Percentiles rank a stretch among this genome's conserved stretches.
These are phyloP conservation scores for Psittacus erithacus DNA, from an alignment of 2,113 vertebrate genomes.

Conservation along the genomic window DNA sequence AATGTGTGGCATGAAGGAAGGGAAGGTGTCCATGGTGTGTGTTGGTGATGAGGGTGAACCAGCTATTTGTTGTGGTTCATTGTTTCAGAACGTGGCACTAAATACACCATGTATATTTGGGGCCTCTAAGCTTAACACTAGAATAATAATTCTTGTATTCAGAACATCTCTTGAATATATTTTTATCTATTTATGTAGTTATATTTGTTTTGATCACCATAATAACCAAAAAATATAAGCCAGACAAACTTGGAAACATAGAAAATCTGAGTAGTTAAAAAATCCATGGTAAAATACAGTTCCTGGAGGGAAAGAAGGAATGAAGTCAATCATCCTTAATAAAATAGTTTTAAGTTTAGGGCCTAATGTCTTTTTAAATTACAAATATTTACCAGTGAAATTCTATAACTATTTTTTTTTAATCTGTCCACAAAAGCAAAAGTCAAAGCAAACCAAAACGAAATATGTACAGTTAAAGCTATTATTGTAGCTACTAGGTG, in stretches of 20 bases:
- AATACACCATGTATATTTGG: rapidly evolving
- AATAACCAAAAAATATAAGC: background rate
- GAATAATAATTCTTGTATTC: background rate
- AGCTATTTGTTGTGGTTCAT: background rate
- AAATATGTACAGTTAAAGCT: background rate
- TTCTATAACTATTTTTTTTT: background rate
- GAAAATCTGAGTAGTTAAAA: background rate
- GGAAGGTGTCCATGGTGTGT: background rate
- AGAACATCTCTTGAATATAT: background rate
- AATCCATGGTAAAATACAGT: background rate
- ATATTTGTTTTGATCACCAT: background rate
- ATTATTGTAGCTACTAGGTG: conserved; percentile 6
- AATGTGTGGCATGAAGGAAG: background rate
- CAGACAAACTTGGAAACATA: background rate
- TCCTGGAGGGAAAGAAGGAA: background rate
- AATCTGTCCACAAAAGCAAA: background rate
- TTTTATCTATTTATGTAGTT: background rate
- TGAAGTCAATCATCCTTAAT: background rate
- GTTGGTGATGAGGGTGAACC: background rate
- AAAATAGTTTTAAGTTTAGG: conserved; percentile 47
- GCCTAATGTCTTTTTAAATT: background rate
- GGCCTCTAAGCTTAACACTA: rapidly evolving
- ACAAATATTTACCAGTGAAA: conserved; percentile 18
- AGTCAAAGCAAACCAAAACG: background rate
- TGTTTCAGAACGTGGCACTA: rapidly evolving